Percentiles rank a stretch among this genome's conserved stretches.
phyloP scores from a whole-genome alignment of 2,797 vertebrate species.

The Diglossa cyanea region DNA sequence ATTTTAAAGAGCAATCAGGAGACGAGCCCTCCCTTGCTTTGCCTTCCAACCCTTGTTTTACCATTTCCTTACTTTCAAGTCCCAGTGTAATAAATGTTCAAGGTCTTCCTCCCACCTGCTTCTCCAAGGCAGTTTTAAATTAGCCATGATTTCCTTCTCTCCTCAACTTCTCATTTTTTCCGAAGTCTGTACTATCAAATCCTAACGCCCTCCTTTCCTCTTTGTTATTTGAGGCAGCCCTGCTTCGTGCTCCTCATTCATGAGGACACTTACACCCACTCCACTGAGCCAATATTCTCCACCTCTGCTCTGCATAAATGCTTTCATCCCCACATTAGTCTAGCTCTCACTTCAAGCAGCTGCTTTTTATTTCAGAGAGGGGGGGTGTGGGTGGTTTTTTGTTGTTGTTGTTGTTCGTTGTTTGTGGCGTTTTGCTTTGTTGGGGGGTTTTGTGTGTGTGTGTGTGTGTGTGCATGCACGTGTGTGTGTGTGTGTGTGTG shows the following conservation, averaged over 20 bases:
- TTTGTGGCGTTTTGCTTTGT: neutral
- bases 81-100: slow-evolving; percentile 18
- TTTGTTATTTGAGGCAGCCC: slow-evolving; percentile 48
- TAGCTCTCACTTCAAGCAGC: slow-evolving; percentile 24
- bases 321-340: slow-evolving; percentile 13
- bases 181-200: neutral
- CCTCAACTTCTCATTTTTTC: slow-evolving; percentile 8
- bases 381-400: rapidly evolving
- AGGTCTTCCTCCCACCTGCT: slow-evolving; percentile 50
- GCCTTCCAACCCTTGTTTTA: slow-evolving; percentile 38
- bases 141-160: slow-evolving; percentile 48
- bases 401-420: neutral
- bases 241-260: slow-evolving; percentile 11
- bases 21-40: slow-evolving; percentile 2
- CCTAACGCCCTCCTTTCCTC: slow-evolving; percentile 29
- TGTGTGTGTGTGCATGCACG: too few relatives aligned
- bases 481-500: too few relatives aligned
- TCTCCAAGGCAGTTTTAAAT: slow-evolving; percentile 47
- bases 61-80: slow-evolving; percentile 56
- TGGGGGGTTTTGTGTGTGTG: neutral
- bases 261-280: slow-evolving; percentile 48
- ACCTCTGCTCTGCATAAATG: slow-evolving; percentile 40
- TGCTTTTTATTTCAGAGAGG: neutral
- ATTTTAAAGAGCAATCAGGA: neutral
- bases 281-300: slow-evolving; percentile 12